Conservation (phyloP, 2,113 vertebrate genomes). For the Morone chrysops region DNA sequence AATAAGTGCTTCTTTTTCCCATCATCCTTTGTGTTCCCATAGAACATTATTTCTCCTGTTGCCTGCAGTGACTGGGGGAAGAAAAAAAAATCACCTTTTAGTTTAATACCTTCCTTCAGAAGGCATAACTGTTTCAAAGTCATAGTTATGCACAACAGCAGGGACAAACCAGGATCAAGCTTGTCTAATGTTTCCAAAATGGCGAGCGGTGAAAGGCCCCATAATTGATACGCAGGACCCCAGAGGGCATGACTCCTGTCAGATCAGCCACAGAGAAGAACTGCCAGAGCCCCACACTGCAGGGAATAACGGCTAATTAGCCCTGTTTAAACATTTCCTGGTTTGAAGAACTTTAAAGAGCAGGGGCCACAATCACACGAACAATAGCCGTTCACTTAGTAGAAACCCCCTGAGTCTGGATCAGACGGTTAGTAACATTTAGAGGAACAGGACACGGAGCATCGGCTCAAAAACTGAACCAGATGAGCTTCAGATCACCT, state of each 20-base stretch:
- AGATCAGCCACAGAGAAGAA: conserved; percentile 78
- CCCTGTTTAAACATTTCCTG: conserved; percentile 86
- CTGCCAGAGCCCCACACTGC: conserved; percentile 71
- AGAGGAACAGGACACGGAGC: conserved; percentile 35
- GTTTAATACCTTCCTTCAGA: conserved; percentile 7
- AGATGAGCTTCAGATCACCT: conserved; percentile 56
- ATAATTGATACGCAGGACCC: conserved; percentile 78
- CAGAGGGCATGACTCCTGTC: conserved; percentile 84
- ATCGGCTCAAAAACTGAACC: conserved; percentile 64
- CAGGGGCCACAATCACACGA: conserved; percentile 72
- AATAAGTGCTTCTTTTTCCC: conserved; percentile 4
- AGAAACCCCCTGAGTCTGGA: conserved; percentile 38
- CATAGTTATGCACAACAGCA: conserved; percentile 36
- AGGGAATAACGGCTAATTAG: conserved; percentile 83
- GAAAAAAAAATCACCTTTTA: not conserved
- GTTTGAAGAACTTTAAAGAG: conserved; percentile 87
- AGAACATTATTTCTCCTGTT: conserved; percentile 10
- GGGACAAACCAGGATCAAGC: conserved; percentile 68
- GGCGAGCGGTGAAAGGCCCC: conserved; percentile 69
- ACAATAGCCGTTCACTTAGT: conserved; percentile 78
- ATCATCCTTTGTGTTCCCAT: conserved; percentile 12
- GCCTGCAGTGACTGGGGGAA: not conserved
- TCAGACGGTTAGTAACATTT: conserved; percentile 69
- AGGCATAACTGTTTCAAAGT: conserved; percentile 50
- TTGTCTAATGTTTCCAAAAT: conserved; percentile 78